phyloP scores from a whole-genome alignment of 2,797 vertebrate species.

The Hippocampus kuda region DNA sequence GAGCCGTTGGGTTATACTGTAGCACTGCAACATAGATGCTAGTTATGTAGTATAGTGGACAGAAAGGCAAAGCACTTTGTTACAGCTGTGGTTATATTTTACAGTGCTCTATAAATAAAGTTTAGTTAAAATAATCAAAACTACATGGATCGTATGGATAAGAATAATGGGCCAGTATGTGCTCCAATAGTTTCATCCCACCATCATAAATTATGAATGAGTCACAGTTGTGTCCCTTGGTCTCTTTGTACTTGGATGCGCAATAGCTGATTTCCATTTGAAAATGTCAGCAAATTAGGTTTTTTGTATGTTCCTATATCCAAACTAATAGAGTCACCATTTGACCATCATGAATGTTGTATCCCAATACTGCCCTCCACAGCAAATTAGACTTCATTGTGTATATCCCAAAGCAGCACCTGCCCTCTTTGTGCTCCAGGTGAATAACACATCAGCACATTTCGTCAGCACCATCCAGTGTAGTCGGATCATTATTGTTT shows the following conservation, averaged over 20 bases:
- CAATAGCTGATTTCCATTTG: slow-evolving; percentile 46
- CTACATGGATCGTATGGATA: slow-evolving; percentile 5
- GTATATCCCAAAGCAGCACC: slow-evolving; percentile 22
- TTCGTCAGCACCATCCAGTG: slow-evolving; percentile 10
- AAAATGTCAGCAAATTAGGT: slow-evolving; percentile 29
- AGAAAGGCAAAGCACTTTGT: not conserved
- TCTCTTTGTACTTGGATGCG: slow-evolving; percentile 27
- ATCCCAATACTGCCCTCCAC: slow-evolving; percentile 18
- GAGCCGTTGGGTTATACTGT: too few relatives aligned
- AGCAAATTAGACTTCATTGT: slow-evolving; percentile 15
- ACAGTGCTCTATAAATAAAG: not conserved
- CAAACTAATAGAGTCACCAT: not conserved
- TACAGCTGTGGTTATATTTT: not conserved
- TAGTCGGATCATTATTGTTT: not conserved
- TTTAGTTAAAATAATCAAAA: not conserved
- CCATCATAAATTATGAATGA: slow-evolving; percentile 29
- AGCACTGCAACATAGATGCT: too few relatives aligned
- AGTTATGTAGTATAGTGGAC: too few relatives aligned
- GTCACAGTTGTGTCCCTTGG: slow-evolving; percentile 11
- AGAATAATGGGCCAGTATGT: slow-evolving; percentile 18
- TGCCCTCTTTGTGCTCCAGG: slow-evolving; percentile 23
- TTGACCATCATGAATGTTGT: slow-evolving; percentile 14
- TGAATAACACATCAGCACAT: slow-evolving; percentile 4
- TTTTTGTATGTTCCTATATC: not conserved
- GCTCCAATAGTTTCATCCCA: slow-evolving; percentile 5